phyloP scores from a whole-genome alignment of 2,888 invertebrate species.

The Campoletis raptor region DNA sequence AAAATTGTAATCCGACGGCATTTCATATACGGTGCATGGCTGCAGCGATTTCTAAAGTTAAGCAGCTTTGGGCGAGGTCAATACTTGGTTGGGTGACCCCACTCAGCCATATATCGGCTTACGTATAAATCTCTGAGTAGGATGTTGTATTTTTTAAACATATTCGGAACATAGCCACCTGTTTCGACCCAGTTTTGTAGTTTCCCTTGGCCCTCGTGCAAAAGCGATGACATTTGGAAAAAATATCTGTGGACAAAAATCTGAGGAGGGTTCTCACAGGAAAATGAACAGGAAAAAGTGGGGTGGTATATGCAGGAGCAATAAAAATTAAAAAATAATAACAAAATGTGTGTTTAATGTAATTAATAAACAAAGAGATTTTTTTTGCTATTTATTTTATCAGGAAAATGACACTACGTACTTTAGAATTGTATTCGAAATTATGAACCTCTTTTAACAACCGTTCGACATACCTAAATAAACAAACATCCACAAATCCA shows the following conservation, averaged over 20 bases:
- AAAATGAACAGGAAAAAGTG: too few relatives aligned
- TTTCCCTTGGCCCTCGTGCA: not conserved
- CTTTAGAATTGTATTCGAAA: conserved; percentile 1
- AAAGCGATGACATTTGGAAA: too few relatives aligned
- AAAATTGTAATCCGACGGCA: too few relatives aligned
- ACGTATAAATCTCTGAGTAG: not conserved
- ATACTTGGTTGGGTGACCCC: not conserved
- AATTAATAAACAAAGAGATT: not conserved
- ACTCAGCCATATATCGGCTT: not conserved
- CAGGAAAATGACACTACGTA: conserved; percentile 8
- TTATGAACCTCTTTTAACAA: conserved; percentile 72
- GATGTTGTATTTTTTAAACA: not conserved
- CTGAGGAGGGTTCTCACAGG: too few relatives aligned
- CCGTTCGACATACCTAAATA: conserved; percentile 62
- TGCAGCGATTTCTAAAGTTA: not conserved
- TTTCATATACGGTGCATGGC: not conserved
- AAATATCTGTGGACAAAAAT: too few relatives aligned
- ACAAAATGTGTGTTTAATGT: not conserved
- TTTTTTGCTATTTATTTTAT: not conserved
- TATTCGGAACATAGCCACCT: not conserved
- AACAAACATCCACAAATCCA: not conserved
- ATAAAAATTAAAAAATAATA: not conserved
- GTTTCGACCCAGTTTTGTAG: not conserved
- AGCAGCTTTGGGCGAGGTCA: not conserved
- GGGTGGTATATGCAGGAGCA: not conserved